Evolutionary conservation across 2,113 vertebrate genomes (phyloP), one percentile per base, ranked within the genome.

Genomic region (Centropus bengalensis): DNA sequence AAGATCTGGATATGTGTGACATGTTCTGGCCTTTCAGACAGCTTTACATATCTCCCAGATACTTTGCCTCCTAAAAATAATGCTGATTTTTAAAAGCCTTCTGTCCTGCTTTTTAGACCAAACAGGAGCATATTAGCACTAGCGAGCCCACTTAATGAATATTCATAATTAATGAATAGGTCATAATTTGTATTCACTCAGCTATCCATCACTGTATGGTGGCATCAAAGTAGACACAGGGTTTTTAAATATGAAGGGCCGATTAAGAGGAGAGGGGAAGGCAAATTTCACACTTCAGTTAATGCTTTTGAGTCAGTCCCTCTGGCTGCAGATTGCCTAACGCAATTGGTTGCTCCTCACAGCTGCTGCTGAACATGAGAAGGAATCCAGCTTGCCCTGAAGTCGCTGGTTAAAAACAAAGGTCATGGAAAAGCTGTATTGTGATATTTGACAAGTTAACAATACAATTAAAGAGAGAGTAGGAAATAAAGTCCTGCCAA

Each of bases 241-340:
- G 32, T 38, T 56, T 93, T 94, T 42, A 68, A 93, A 91, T 45
- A 40, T 19, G 47, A 91, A 92, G 40, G 60, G 47, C 64, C 93
- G 88, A 71, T 93, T 81, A 91, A 52, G 68, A 80, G 49, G 71
- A 67, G 71, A 87, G 23, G 33, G 38, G 30, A 96, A 94, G 91
- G 82, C 28, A 63, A 68, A 93, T 91, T 94, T 96, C 89, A 88
- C 91, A 86, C 87, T 91, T 87, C 45, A 82, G 32, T 88, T 89
- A 28, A 58, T 56, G 91, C 36, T 88, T 93, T 83, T 63, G 91
- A 71, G 40, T 66, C 63, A 52, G 52, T 74, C 27, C 49, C 89
- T 70, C 71, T 40, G 89, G 40, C 6, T 88, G 85, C 82, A 85
- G 68, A 73, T 62, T 82, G 68, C 89, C 59, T 77, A 7, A 71